Base-by-base conservation (phyloP, 2,888 invertebrate species). In the Phyto melanocephala region DNA sequence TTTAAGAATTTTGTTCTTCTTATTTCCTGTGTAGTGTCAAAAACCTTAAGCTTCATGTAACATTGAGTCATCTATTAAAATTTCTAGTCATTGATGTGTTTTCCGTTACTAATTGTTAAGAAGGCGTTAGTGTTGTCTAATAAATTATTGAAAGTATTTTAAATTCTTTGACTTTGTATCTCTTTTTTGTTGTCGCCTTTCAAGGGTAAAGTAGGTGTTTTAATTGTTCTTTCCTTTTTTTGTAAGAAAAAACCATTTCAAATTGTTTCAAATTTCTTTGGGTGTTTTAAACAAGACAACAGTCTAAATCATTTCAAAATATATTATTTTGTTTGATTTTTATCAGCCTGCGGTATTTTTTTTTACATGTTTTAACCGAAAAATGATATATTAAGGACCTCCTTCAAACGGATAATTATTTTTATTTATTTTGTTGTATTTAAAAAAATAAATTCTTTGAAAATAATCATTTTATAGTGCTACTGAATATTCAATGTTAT, bases 51-150 rank as follows among this genome's bases (percentile, higher is more conserved):
- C 17, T 20, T 37, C 33, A 76, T 76, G 42, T 20, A 71, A 60
- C 52, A 22, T 33, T 52, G 56, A 33, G 37, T 20, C 47, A 35
- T 4, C 11, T 47, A 5, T 10, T 47, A n/a, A 17, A 10, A n/a
- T 52, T 22, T 15, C 42, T 6, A 45, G 35, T 17, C 56, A 71
- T 65, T 70, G 24, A 65, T 65, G 35, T 47, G 37, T 80, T 47
- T 42, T 17, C 52, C 28, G 33, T 65, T 40, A 79, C 70, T 60
- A 67, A 72, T 63, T 68, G 62, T 60, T 62, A 5, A 3, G 28
- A 47, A 81, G 81, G 81, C 81, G 81, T 81, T 74, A 15, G 42
- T 56, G 56, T 72, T 78, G 67, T 74, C 77, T 63, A 68, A 81
- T 81, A 81, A 81, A 78, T 81, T 74, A 70, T 74, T 33, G 22